Evolutionary conservation across 2,888 invertebrate genomes (phyloP).

Genomic region (Acronicta alni): DNA sequence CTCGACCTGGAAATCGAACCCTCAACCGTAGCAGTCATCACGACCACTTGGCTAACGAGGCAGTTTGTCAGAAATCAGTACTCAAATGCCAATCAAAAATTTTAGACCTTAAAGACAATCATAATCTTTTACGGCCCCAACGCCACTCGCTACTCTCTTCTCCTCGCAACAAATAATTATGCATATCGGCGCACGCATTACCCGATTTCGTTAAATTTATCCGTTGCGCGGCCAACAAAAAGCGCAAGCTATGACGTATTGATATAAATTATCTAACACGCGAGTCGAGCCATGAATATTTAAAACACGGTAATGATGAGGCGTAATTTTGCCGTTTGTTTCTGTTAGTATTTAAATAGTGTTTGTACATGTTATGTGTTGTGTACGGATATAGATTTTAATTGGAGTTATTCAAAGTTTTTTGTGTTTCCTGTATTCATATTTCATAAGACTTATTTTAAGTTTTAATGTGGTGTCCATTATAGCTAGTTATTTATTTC

Average conservation of each 20-base stretch:
- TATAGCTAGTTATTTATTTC: background rate
- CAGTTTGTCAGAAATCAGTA: no score
- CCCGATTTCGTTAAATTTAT: conserved; percentile 67
- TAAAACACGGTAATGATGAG: conserved; percentile 46
- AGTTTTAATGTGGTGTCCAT: background rate
- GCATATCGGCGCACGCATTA: conserved; percentile 55
- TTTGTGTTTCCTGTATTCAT: background rate
- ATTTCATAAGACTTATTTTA: no score
- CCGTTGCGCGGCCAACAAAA: conserved; percentile 59
- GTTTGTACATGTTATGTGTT: conserved; percentile 6
- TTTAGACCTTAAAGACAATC: no score
- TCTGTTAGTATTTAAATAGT: conserved; percentile 29
- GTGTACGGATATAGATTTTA: conserved; percentile 10
- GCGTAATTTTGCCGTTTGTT: conserved; percentile 43
- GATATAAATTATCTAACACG: conserved; percentile 67
- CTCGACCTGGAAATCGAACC: no score
- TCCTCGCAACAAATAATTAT: conserved; percentile 41
- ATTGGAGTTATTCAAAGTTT: conserved; percentile 6
- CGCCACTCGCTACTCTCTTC: conserved; percentile 30
- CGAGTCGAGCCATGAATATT: conserved; percentile 64
- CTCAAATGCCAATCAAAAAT: no score
- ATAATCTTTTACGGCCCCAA: no score
- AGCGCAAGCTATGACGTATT: conserved; percentile 63
- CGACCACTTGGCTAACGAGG: no score
- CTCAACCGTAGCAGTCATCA: no score